Conservation (phyloP, 1,140 invertebrate genomes). For the Mizuhopecten yessoensis region DNA sequence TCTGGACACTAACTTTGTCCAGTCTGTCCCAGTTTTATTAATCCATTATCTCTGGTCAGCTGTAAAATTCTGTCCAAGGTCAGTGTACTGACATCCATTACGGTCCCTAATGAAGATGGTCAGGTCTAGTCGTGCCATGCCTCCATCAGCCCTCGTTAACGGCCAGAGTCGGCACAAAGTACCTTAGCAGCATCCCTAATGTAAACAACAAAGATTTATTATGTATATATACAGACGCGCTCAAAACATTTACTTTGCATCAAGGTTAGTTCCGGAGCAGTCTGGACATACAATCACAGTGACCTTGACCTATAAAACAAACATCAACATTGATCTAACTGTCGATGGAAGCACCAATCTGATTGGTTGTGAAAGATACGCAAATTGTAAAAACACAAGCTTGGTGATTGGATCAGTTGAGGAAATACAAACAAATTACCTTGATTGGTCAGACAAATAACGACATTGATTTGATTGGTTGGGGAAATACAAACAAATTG, state of each 20-base stretch:
- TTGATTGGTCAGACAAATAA: background rate
- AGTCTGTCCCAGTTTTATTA: background rate
- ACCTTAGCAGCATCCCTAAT: background rate
- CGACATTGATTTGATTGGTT: background rate
- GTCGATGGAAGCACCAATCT: background rate
- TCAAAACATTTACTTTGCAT: conserved; percentile 6
- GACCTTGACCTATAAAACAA: background rate
- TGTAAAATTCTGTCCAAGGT: background rate
- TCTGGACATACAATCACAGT: background rate
- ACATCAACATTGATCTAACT: background rate
- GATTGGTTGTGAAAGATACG: background rate
- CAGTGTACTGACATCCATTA: background rate
- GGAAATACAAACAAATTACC: too few species aligned
- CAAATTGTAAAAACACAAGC: background rate
- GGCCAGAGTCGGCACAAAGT: background rate
- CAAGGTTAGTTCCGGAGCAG: background rate
- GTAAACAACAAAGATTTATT: conserved; percentile 14
- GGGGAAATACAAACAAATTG: background rate
- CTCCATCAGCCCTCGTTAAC: background rate
- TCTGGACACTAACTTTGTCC: too few species aligned
- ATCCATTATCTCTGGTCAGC: conserved; percentile 2
- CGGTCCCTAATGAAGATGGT: background rate
- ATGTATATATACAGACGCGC: background rate
- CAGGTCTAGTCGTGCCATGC: background rate
- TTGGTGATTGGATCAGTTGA: too few species aligned